These are phyloP conservation scores for Chelmon rostratus DNA, from an alignment of 2,797 vertebrate genomes.

Conservation along the genomic window DNA sequence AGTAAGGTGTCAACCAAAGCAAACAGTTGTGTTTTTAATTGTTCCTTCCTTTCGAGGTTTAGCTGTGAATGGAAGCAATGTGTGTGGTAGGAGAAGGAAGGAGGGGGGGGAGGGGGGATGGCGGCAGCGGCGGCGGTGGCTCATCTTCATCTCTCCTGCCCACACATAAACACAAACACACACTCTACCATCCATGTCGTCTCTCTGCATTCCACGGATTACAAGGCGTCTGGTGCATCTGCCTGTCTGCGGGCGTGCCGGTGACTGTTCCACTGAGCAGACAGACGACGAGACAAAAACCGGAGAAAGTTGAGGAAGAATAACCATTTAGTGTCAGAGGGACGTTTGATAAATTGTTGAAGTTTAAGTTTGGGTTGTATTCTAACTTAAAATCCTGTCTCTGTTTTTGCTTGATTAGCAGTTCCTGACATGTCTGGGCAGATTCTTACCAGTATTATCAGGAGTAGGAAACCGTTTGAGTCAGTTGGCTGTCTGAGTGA, in stretches of 20 bases:
- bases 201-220: conserved; percentile 76
- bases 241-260: conserved; percentile 64
- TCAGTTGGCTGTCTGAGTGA: conserved; percentile 41
- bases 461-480: conserved; percentile 45
- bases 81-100: conserved; percentile 28
- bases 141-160: conserved; percentile 55
- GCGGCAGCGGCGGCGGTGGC: not conserved
- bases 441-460: conserved; percentile 5
- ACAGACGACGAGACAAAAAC: conserved; percentile 31
- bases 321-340: not conserved
- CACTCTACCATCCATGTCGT: conserved; percentile 54
- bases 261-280: conserved; percentile 31
- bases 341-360: conserved; percentile 10
- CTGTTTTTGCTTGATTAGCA: not conserved
- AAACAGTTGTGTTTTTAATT: conserved; percentile 54
- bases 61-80: conserved; percentile 59
- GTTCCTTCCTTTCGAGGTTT: conserved; percentile 31
- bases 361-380: conserved; percentile 1
- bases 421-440: conserved; percentile 49
- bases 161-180: conserved; percentile 61
- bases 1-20: conserved; percentile 19
- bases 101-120: not conserved
- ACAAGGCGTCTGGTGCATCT: conserved; percentile 71
- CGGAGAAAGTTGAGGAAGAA: not conserved
- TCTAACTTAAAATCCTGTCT: conserved; percentile 5